Base-by-base conservation (phyloP, 2,888 invertebrate species). In the Scotopteryx bipunctaria region DNA sequence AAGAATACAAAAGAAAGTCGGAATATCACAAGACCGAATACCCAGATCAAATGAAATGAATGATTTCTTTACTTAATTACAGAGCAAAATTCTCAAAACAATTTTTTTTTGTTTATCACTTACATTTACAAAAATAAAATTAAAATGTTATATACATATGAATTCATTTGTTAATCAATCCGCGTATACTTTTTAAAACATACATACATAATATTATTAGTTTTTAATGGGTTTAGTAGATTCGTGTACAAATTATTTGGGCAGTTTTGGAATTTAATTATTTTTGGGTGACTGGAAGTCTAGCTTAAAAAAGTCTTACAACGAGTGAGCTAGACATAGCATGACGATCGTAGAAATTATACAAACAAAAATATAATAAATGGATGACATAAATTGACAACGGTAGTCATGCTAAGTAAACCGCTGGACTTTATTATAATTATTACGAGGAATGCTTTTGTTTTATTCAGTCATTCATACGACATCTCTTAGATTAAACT, bases 341-440 rank as follows among this genome's bases (percentile, higher is more conserved):
- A 37, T 52, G 52, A 52, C 45, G 19, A 52, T 52, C 52, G 52
- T 52, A 52, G 52, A 52, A 46, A 46, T 46, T 52, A 42, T 45
- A 9, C 31, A 38, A 47, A 8, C 32, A 9, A 2, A 37, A 25
- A 32, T 25, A 40, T 29, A 16, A 6, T 15, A 41, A 13, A 16
- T 21, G 8, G 17, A 37, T 31, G 36, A 46, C 29, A 3, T 11
- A 46, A 52, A 52, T 52, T 52, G 51, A 52, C 31, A 52, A 52
- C 51, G 51, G 46, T 46, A 41, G 41, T 52, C 51, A 52, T 46
- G 51, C 51, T 52, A 41, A 45, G 37, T 4, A 29, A 19, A 41
- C n/a, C 16, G 40, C 16, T 31, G 8, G 27, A 27, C 27, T 11
- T 4, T 23, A 1, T 25, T 27, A 5, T 9, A 27, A 27, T 27